These are phyloP conservation scores for Thymelicus sylvestris DNA, from an alignment of 2,888 invertebrate species.

Conservation along the genomic window DNA sequence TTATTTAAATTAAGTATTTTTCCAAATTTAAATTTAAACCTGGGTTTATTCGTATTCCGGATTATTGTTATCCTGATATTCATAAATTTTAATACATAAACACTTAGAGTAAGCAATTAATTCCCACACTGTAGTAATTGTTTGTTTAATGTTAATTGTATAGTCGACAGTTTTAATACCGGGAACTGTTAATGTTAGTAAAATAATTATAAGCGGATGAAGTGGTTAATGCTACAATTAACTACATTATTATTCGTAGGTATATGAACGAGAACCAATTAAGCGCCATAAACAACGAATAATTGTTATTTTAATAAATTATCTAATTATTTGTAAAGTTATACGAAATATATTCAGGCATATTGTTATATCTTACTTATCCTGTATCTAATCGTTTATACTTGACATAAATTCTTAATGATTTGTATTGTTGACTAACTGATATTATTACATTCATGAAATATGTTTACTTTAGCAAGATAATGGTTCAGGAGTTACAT, in stretches of 20 bases:
- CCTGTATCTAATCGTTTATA: too few species aligned
- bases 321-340: background rate
- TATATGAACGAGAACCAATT: constrained; percentile 12
- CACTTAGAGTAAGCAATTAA: background rate
- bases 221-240: constrained; percentile 12
- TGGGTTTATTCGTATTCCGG: too few species aligned
- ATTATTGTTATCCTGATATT: background rate
- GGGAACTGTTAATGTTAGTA: constrained; percentile 1
- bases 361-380: too few species aligned
- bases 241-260: constrained; percentile 14
- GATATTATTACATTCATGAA: too few species aligned
- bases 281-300: background rate
- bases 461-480: too few species aligned
- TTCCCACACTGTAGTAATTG: background rate
- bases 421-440: too few species aligned
- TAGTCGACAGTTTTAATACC: background rate
- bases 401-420: too few species aligned
- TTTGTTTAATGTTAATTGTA: constrained; percentile 15
- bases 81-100: background rate
- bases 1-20: too few species aligned
- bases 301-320: background rate
- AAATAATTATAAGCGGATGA: constrained; percentile 3
- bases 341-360: too few species aligned
- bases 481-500: too few species aligned
- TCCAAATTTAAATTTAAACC: too few species aligned